phyloP scores from a whole-genome alignment of 2,797 vertebrate species.

The Amblyraja radiata region DNA sequence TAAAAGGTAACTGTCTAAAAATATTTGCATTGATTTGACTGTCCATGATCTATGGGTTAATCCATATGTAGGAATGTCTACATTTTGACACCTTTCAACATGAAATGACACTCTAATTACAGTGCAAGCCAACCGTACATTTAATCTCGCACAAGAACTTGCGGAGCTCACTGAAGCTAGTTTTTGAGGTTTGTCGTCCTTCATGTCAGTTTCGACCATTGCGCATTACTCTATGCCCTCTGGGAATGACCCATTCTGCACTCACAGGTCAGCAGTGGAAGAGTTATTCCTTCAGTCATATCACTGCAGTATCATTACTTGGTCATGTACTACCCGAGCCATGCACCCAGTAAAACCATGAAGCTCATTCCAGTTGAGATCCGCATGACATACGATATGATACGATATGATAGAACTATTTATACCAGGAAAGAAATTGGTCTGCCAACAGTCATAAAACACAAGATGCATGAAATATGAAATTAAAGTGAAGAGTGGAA shows the following conservation, averaged over 20 bases:
- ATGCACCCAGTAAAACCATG: no score
- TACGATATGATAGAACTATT: no score
- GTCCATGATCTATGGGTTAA: background rate
- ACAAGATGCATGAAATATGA: no score
- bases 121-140: background rate
- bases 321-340: no score
- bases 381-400: no score
- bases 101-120: background rate
- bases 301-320: background rate
- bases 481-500: no score
- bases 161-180: background rate
- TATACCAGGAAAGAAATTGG: no score
- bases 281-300: background rate
- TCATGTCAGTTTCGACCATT: background rate
- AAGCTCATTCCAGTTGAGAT: no score
- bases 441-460: no score
- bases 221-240: no score
- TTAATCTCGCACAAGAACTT: background rate
- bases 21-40: constrained; percentile 36
- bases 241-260: background rate
- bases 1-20: background rate
- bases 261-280: background rate
- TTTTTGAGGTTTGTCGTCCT: background rate
- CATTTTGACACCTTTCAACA: background rate
- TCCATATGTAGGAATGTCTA: background rate